These are phyloP conservation scores for Aphelocoma coerulescens DNA, from an alignment of 2,113 vertebrate genomes.

Conservation along the genomic window DNA sequence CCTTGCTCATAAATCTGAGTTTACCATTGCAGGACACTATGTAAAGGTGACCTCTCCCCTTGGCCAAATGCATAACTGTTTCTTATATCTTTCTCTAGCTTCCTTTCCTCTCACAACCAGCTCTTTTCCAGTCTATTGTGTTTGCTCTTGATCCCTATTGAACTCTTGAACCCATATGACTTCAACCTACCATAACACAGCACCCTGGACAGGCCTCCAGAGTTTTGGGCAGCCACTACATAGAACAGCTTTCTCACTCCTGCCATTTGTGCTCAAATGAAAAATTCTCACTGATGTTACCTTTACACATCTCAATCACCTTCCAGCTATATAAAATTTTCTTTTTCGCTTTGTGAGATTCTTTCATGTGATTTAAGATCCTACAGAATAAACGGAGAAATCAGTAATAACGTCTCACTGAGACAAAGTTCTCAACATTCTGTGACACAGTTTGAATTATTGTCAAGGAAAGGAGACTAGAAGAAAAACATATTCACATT, in stretches of 20 bases:
- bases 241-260: fast-evolving
- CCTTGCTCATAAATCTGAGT: not conserved
- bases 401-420: not conserved
- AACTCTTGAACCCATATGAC: fast-evolving
- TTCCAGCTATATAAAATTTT: not conserved
- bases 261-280: not conserved
- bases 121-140: not conserved
- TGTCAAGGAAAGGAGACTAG: conserved; percentile 1
- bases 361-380: not conserved
- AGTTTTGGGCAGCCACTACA: not conserved
- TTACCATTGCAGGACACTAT: not conserved
- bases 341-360: not conserved
- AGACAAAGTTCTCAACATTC: not conserved
- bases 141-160: fast-evolving
- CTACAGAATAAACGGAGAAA: not conserved
- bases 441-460: not conserved
- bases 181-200: not conserved
- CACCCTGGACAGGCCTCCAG: not conserved
- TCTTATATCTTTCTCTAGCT: not conserved
- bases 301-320: not conserved
- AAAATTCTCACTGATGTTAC: not conserved
- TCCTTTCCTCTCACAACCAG: not conserved
- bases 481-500: conserved; percentile 24
- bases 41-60: not conserved
- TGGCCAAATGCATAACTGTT: not conserved